Conservation (phyloP, 2,797 vertebrate genomes). For the Kryptolebias ocellatus region DNA sequence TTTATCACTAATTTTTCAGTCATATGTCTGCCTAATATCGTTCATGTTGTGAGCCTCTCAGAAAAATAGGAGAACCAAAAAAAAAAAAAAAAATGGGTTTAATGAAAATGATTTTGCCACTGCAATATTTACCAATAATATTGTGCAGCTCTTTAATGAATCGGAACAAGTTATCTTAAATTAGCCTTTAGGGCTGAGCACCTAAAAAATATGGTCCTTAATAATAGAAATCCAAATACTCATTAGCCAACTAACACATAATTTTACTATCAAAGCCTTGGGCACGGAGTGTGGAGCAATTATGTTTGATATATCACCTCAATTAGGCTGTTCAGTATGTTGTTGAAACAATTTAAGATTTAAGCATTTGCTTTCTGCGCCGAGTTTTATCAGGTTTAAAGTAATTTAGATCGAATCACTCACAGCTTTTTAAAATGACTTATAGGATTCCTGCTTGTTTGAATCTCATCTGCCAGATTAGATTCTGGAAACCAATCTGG, state of each 20-base stretch:
- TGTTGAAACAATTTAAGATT: constrained; percentile 72
- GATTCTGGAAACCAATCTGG: constrained; percentile 35
- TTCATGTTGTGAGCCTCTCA: no score
- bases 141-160: neutral
- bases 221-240: constrained; percentile 53
- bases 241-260: constrained; percentile 63
- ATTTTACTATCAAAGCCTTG: constrained; percentile 64
- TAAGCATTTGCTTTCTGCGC: constrained; percentile 61
- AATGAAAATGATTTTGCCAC: neutral
- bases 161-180: constrained; percentile 18
- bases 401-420: constrained; percentile 61
- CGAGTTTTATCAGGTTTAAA: constrained; percentile 65
- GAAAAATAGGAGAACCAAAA: neutral
- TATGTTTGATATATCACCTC: constrained; percentile 71
- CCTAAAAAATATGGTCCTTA: constrained; percentile 12
- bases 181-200: constrained; percentile 40
- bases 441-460: constrained; percentile 45
- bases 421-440: constrained; percentile 30
- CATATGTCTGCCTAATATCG: no score
- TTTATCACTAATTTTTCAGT: no score
- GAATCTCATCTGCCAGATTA: constrained; percentile 54
- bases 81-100: neutral
- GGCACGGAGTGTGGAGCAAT: constrained; percentile 57
- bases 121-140: neutral
- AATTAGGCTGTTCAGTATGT: constrained; percentile 72